Evolutionary conservation across 2,797 vertebrate species (phyloP), one percentile per base, ranked within the genome.

Genomic region (Limnodromus scolopaceus): DNA sequence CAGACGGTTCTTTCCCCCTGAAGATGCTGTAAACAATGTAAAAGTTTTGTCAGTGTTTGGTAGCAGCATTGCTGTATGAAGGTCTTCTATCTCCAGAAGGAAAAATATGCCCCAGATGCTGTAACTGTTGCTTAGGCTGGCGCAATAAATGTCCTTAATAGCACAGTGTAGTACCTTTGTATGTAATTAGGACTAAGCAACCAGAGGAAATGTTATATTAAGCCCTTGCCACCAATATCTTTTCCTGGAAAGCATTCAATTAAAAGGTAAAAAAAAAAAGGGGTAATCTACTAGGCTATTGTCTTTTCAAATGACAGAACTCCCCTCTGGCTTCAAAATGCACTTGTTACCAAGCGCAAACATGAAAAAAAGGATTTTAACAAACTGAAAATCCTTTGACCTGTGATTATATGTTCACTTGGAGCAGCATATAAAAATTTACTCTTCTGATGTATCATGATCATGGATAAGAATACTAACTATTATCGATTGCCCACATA

Each of bases 401-500:
- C 58, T 57, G 48, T 92, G 92, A 93, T 87, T 83, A 93, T 61
- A 57, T 4, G 5, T 82, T 84, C 80, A 87, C 17, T 91, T 75
- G 90, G 82, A 96, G 92, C 72, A 92, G 68, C 64, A 55, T 43
- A 76, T 83, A 90, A 93, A 93, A 91, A 68, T 58, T 49, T 69
- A 38, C 84, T 95, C 75, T 93, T 93, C 64, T 92, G 53, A 78
- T 65, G 65, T 85, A 58, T 75, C 83, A 92, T 77, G 83, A 85
- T 46, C 30, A 74, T 45, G 77, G 89, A 53, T 86, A 91, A 45
- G 89, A 97, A 97, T 97, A 98, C 98, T 98, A 93, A 98, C 98
- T 98, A 45, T 98, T 98, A 97, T 98, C 98, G 24, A 98, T 96
- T 87, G 98, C 99, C 99, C 99, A 99, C 99, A 99, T 99, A 98